Evolutionary conservation across 2,113 vertebrate genomes (phyloP), one percentile per base, ranked within the genome.

Genomic region (Lepidothrix coronata): DNA sequence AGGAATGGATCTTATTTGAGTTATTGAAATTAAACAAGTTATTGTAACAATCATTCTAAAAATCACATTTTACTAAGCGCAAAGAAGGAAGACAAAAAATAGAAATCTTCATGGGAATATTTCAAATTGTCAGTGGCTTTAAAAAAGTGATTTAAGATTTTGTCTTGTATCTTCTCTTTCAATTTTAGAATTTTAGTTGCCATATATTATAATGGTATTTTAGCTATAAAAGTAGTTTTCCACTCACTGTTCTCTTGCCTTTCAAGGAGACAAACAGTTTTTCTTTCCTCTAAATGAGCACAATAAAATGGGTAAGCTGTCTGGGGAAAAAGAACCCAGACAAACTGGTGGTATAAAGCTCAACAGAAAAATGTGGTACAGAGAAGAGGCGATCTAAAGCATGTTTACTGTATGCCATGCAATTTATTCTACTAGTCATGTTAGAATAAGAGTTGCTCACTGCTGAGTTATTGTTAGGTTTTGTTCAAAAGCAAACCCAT

Each of bases 201-300:
- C 51, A 81, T 92, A 89, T 93, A 97, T 88, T 93, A 96, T 95
- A 96, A 96, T 91, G 72, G 91, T 91, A 96, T 93, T 96, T 97
- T 85, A 94, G 96, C 93, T 91, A 63, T 75, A 91, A 97, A 94
- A 97, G 95, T 92, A 95, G 91, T 95, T 97, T 97, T 96, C 96
- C 52, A 94, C 94, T 93, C 80, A 94, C 94, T 82, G 68, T 89
- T 94, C 31, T 22, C 72, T 88, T 97, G 80, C 90, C 71, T 97
- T 96, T 95, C 93, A 95, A 95, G 82, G 80, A 97, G 79, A 94
- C 92, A 97, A 97, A 97, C 94, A 94, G 90, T 95, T 97, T 97
- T 96, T 96, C 95, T 97, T 94, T 91, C 86, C 92, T 88, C 89
- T 93, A 97, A 96, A 95, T 83, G 95, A 97, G 96, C 91, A 97